These are phyloP conservation scores for Rhaphigaster nebulosa DNA, from an alignment of 2,888 invertebrate genomes.

Conservation along the genomic window DNA sequence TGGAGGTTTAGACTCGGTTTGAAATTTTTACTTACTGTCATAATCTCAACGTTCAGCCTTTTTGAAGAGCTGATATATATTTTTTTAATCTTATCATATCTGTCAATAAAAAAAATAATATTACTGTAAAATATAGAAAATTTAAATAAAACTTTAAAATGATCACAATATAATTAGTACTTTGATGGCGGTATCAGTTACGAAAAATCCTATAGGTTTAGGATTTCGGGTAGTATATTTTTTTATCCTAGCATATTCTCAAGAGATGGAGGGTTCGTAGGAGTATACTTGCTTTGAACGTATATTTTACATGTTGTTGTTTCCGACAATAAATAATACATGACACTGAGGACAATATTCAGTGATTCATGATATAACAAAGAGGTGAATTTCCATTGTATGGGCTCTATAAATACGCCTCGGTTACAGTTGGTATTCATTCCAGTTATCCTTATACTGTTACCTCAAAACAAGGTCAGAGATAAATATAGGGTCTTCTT, in stretches of 20 bases:
- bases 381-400: neutral
- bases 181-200: too few relatives aligned
- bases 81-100: too few relatives aligned
- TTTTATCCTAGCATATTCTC: neutral
- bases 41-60: too few relatives aligned
- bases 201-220: neutral
- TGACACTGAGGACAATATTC: neutral
- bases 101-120: too few relatives aligned
- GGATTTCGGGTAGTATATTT: neutral
- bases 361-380: neutral
- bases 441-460: neutral
- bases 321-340: neutral
- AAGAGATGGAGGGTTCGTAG: neutral
- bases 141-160: too few relatives aligned
- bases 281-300: neutral
- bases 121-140: too few relatives aligned
- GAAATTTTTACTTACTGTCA: too few relatives aligned
- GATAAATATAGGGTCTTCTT: neutral
- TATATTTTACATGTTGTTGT: neutral
- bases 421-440: neutral
- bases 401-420: neutral
- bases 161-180: too few relatives aligned
- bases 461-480: neutral
- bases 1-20: too few relatives aligned
- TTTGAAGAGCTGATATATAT: too few relatives aligned